Evolutionary conservation across 2,113 vertebrate species (phyloP), one percentile per base, ranked within the genome.

Genomic region (Orthonyx spaldingii): DNA sequence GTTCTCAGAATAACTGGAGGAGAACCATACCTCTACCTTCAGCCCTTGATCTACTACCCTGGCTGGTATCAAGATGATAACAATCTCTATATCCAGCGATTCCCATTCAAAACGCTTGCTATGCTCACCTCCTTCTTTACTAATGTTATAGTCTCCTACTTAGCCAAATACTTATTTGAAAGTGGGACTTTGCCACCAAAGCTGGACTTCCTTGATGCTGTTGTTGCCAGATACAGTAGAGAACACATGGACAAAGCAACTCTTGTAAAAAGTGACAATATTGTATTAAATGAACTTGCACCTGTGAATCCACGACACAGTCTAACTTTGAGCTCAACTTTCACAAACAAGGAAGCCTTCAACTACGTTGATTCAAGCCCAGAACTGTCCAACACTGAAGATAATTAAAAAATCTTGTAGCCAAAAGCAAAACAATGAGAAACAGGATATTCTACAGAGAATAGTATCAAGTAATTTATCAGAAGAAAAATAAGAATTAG

Each of bases 231-330:
- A 96, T 98, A 99, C 94, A 99, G 99, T 94, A 98, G 98, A 84
- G 99, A 99, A 97, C 99, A 99, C 79, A 99, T 99, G 99, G 99
- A 99, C 97, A 99, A 99, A 97, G 98, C 99, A 5, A 98, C 99
- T 33, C 98, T 99, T 83, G 99, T 99, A 93, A 98, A 97, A 97
- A 98, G 98, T 53, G 99, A 99, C 94, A 99, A 99, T 95, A 99
- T 99, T 94, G 98, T 98, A 78, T 96, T 99, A 81, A 98, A 99
- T 2, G 99, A 99, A 97, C 98, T 99, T 79, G 98, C 98, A 19
- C 99, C 99, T 2, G 99, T 99, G 94, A 98, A 96, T 20, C 98
- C 98, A 52, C 97, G 97, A 9, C 98, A 98, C 68, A 98, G 98
- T 65, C 76, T 98, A 27, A 98, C 98, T 55, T 94, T 99, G 75